phyloP scores from a whole-genome alignment of 1,140 invertebrate genomes.

The Drosophila kanapiae region DNA sequence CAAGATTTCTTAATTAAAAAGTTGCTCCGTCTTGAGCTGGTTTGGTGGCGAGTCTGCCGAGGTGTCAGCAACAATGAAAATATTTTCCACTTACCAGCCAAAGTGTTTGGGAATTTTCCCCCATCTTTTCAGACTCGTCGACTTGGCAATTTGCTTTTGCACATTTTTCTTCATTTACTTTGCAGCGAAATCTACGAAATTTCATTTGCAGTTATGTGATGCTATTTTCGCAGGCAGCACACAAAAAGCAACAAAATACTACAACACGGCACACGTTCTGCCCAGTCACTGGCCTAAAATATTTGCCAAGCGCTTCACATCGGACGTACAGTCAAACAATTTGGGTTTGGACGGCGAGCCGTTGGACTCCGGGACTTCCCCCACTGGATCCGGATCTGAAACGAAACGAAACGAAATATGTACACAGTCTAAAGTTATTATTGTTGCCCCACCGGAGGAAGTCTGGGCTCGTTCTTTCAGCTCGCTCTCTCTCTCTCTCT shows the following conservation, averaged over 20 bases:
- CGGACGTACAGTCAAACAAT: conserved; percentile 77
- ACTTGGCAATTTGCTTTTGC: conserved; percentile 75
- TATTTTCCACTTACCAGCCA: conserved; percentile 69
- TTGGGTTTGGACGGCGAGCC: conserved; percentile 20
- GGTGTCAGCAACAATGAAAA: conserved; percentile 83
- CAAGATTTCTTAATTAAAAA: conserved; percentile 84
- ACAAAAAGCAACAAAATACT: conserved; percentile 17
- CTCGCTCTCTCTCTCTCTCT: neutral
- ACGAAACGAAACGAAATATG: conserved; percentile 53
- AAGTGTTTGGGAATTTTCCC: conserved; percentile 54
- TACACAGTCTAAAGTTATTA: conserved; percentile 45
- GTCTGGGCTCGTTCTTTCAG: conserved; percentile 1
- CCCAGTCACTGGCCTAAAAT: conserved; percentile 64
- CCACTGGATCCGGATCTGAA: conserved; percentile 4
- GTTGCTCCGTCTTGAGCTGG: conserved; percentile 49
- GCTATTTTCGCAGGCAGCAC: conserved; percentile 64
- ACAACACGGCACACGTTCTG: conserved; percentile 42
- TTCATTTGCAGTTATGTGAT: conserved; percentile 81
- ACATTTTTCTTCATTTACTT: conserved; percentile 82
- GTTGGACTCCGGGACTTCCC: conserved; percentile 22
- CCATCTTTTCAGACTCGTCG: conserved; percentile 9
- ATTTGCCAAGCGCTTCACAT: conserved; percentile 79
- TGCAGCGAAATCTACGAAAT: conserved; percentile 78
- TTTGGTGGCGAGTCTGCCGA: conserved; percentile 39
- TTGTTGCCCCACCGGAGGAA: conserved; percentile 20